Base-by-base conservation (phyloP, 1,140 invertebrate species). In the Cotesia chilonis region DNA sequence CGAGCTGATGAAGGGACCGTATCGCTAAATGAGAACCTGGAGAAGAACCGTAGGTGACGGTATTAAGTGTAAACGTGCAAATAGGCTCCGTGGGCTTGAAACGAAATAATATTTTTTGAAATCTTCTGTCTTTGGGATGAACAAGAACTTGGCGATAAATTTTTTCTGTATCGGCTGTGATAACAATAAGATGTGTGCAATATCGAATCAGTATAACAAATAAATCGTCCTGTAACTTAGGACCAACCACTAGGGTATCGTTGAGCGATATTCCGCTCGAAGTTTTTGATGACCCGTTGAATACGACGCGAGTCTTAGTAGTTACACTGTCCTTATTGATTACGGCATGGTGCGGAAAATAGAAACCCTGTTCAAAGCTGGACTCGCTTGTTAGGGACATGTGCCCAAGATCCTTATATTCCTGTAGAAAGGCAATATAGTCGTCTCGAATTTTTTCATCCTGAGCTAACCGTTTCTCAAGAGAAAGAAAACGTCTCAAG, bases 381-480 rank as follows among this genome's bases (percentile, higher is more conserved):
- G 14, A 55, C 10, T 63, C 36, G 5, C 10, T 14, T 17, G 54
- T 6, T 12, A 47, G 4, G n/a, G 52, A 52, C 74, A 78, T 76
- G 52, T 81, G 77, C 2, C 76, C 73, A 3, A 77, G 41, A 17
- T 75, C 72, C 10, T 74, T 51, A 57, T 79, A 82, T 63, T 79
- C 79, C 47, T 67, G 38, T 36, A 81, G 71, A 5, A 77, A 54
- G 0, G 14, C 36, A 28, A 20, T 54, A 28, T 76, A 77, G 14
- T 74, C 28, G 2, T 36, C 10, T 60, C 67, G 47, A 7, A 78
- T 36, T 41, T 41, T 7, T 41, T 55, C 10, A 55, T 55, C 55
- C 14, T 20, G 2, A 38, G n/a, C 38, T n/a, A 71, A 65, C 4
- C 55, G 55, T 38, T 47, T 5, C 52, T 70, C 68, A 7, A 70